phyloP scores from a whole-genome alignment of 2,113 vertebrate species.

The Lipotes vexillifer region DNA sequence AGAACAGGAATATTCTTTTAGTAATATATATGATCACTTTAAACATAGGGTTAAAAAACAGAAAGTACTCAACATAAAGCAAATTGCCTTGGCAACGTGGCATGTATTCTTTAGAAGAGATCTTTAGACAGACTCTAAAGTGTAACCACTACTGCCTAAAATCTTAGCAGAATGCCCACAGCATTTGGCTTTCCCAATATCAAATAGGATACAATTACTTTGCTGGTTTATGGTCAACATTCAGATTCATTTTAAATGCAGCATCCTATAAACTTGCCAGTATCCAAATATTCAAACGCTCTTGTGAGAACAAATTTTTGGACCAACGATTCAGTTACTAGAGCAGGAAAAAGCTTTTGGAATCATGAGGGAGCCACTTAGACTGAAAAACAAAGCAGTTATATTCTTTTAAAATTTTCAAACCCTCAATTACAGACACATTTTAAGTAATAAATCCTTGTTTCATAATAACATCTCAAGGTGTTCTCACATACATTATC shows the following conservation, averaged over 20 bases:
- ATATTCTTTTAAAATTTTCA: not conserved
- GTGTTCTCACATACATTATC: not conserved
- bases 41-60: not conserved
- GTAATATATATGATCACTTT: not conserved
- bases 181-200: not conserved
- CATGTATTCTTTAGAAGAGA: slow-evolving; percentile 14
- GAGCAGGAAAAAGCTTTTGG: not conserved
- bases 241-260: slow-evolving; percentile 46
- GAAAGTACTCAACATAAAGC: not conserved
- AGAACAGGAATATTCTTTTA: not conserved
- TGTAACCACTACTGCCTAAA: slow-evolving; percentile 23
- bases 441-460: not conserved
- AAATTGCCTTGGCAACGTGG: not conserved
- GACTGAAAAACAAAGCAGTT: not conserved
- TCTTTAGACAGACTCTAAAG: slow-evolving; percentile 20
- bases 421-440: not conserved
- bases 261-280: slow-evolving; percentile 18
- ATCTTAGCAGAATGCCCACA: slow-evolving; percentile 11
- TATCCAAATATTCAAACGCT: slow-evolving; percentile 8
- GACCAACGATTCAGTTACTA: not conserved
- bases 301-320: not conserved
- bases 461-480: not conserved
- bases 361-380: not conserved
- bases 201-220: slow-evolving; percentile 38
- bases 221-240: slow-evolving; percentile 41